A percentile compares a stretch with the other conserved stretches of the same genome.
Conservation (phyloP, 92 coral and sea anemone species). For the Ricordea florida region DNA sequence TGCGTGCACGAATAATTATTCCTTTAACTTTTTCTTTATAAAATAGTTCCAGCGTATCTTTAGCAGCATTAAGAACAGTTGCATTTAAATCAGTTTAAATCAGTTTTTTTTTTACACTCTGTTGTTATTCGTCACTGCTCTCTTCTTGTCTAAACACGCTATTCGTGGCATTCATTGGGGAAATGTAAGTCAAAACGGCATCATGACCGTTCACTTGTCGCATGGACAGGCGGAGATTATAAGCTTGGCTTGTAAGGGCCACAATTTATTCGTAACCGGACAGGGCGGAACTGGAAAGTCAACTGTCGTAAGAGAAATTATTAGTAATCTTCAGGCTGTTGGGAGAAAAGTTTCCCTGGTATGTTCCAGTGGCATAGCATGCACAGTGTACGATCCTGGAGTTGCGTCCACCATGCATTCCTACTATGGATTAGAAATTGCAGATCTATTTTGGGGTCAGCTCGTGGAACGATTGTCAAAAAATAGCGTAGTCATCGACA, state of each 20-base stretch:
- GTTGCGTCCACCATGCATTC: slow-evolving; percentile 56
- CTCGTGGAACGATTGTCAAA: not conserved
- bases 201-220: not conserved
- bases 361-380: slow-evolving; percentile 59
- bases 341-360: slow-evolving; percentile 39
- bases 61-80: no score
- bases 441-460: slow-evolving; percentile 39
- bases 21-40: no score
- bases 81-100: no score
- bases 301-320: slow-evolving; percentile 26
- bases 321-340: not conserved
- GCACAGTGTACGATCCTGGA: slow-evolving; percentile 36
- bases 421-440: slow-evolving; percentile 36
- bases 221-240: not conserved
- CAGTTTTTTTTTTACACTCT: no score
- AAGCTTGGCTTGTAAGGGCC: slow-evolving; percentile 35
- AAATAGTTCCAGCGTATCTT: no score
- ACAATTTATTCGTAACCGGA: slow-evolving; percentile 39
- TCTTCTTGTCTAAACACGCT: no score
- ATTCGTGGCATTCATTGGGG: no score
- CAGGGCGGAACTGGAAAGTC: slow-evolving; percentile 61
- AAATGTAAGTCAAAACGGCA: not conserved
- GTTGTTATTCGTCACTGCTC: no score
- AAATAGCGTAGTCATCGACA: not conserved
- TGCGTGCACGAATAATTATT: no score